Conservation (phyloP, 2,888 invertebrate species). For the Monopis laevigella region DNA sequence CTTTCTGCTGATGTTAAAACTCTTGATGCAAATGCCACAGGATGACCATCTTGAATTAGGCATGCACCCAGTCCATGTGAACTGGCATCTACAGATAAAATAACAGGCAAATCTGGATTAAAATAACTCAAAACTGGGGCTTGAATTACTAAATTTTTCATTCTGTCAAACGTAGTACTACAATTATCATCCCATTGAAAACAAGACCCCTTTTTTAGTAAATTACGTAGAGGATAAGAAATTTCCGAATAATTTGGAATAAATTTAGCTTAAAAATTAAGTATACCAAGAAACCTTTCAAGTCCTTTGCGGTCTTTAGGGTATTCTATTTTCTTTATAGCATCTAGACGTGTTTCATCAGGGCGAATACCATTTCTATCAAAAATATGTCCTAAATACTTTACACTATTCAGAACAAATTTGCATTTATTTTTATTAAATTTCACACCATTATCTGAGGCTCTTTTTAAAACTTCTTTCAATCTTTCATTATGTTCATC, state of each 20-base stretch:
- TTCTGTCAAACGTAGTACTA: conserved; percentile 9
- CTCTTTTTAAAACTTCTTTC: conserved; percentile 8
- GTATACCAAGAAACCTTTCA: no score
- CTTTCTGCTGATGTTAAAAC: conserved; percentile 16
- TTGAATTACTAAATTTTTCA: not conserved
- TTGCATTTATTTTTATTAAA: no score
- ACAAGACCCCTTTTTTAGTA: conserved; percentile 12
- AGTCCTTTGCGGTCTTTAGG: no score
- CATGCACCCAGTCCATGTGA: conserved; percentile 14
- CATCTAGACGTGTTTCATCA: no score
- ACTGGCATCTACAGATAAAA: conserved; percentile 16
- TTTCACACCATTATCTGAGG: no score
- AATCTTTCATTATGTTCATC: conserved; percentile 16
- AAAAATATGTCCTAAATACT: no score
- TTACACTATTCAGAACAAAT: no score
- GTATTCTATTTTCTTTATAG: no score
- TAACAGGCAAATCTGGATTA: conserved; percentile 11
- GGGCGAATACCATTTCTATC: no score
- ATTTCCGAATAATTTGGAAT: conserved; percentile 13
- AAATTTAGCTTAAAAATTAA: conserved; percentile 14
- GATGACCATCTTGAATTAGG: conserved; percentile 14
- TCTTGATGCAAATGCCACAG: conserved; percentile 15
- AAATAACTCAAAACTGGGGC: conserved; percentile 16
- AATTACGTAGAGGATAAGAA: conserved; percentile 7
- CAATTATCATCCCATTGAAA: conserved; percentile 12